Percentiles rank a stretch among this genome's conserved stretches.
Conservation (phyloP, 2,888 invertebrate species). For the Dendrolimus houi region DNA sequence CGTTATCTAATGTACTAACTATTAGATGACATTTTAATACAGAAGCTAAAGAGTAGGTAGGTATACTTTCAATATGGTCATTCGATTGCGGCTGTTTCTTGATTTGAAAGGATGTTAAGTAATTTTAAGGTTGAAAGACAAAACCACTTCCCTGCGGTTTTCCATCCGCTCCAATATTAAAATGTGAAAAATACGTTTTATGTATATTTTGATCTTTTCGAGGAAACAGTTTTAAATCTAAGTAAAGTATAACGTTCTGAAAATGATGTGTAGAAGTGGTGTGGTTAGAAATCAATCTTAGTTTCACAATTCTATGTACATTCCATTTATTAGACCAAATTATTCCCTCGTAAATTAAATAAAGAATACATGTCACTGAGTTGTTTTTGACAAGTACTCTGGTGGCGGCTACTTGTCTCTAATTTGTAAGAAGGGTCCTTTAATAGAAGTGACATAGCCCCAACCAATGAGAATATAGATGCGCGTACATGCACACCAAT, state of each 20-base stretch:
- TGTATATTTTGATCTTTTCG: no score
- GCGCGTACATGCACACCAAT: constrained; percentile 46
- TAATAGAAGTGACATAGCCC: constrained; percentile 7
- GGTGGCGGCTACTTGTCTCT: not conserved
- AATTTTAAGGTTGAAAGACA: constrained; percentile 13
- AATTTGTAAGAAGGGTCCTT: not conserved
- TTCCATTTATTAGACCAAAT: no score
- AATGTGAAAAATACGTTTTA: no score
- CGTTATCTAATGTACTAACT: constrained; percentile 7
- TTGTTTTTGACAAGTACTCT: not conserved
- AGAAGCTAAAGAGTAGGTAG: no score
- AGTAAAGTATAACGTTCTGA: no score
- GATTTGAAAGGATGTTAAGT: constrained; percentile 10
- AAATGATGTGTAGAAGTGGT: no score
- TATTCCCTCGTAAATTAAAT: no score
- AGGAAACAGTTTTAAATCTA: no score
- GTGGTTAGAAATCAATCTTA: no score
- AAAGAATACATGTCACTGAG: not conserved
- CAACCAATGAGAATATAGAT: constrained; percentile 28
- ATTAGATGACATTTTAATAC: no score
- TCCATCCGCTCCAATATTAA: constrained; percentile 17
- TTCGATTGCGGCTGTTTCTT: not conserved
- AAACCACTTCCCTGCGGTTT: constrained; percentile 30
- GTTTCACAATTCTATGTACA: no score
- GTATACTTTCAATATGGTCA: no score